Evolutionary conservation across 1,140 invertebrate species (phyloP).

Genomic region (Heterodera schachtii): DNA sequence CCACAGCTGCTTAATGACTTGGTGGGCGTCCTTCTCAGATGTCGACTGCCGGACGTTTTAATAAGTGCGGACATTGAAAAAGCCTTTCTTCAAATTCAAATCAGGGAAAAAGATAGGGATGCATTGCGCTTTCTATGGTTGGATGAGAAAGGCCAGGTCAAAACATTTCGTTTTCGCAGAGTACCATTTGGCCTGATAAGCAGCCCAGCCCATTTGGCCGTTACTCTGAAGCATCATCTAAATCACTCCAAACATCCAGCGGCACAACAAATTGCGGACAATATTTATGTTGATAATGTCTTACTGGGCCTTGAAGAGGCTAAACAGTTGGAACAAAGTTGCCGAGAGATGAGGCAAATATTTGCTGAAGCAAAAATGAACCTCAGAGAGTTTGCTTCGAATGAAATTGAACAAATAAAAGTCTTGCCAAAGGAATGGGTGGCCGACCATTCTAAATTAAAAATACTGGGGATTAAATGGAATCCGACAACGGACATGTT

Average conservation of each 20-base stretch:
- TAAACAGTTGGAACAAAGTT: not conserved
- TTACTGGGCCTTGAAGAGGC: not conserved
- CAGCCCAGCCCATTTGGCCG: constrained; percentile 35
- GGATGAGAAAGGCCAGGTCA: no score
- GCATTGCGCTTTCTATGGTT: no score
- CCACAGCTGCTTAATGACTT: no score
- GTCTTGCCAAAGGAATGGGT: constrained; percentile 1
- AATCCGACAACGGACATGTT: constrained; percentile 4
- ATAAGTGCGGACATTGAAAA: no score
- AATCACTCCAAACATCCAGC: constrained; percentile 1
- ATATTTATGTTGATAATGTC: constrained; percentile 40
- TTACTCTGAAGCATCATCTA: constrained; percentile 25
- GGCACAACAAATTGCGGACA: constrained; percentile 20
- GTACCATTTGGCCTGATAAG: constrained; percentile 32
- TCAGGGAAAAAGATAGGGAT: no score
- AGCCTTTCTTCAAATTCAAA: no score
- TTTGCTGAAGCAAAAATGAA: constrained; percentile 30
- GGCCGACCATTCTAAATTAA: not conserved
- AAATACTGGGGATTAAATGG: constrained; percentile 31
- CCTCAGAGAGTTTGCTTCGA: constrained; percentile 33
- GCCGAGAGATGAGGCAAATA: constrained; percentile 27
- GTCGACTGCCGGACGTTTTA: no score
- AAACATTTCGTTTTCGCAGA: no score
- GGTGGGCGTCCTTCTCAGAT: no score
- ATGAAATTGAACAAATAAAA: constrained; percentile 28